These are phyloP conservation scores for Nothobranchius furzeri DNA, from an alignment of 2,113 vertebrate genomes.

Conservation along the genomic window DNA sequence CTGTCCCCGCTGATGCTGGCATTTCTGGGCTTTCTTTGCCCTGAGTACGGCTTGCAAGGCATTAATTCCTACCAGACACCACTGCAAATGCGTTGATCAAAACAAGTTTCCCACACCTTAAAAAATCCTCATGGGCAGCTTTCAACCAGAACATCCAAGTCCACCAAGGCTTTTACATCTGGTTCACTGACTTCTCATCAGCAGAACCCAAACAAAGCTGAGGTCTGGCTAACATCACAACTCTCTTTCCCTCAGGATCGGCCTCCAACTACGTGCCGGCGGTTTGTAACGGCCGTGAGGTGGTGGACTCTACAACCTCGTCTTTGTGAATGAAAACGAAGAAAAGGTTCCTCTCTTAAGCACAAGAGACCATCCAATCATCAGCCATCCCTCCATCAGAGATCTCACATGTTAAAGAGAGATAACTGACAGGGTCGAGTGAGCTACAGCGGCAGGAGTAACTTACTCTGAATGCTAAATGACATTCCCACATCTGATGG, in stretches of 20 bases:
- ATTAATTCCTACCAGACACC: too few species aligned
- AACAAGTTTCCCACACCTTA: not conserved
- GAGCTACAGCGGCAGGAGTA: constrained; percentile 26
- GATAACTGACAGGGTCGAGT: constrained; percentile 33
- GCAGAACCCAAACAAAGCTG: not conserved
- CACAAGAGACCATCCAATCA: constrained; percentile 40
- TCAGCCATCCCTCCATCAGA: constrained; percentile 37
- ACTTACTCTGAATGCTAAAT: constrained; percentile 58
- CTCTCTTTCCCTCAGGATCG: constrained; percentile 75
- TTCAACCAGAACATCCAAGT: not conserved
- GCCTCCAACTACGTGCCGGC: constrained; percentile 88
- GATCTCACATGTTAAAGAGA: constrained; percentile 45
- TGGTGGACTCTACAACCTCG: constrained; percentile 95
- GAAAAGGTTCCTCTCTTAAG: constrained; percentile 25
- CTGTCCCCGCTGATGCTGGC: too few species aligned
- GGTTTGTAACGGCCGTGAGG: constrained; percentile 94
- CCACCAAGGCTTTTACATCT: constrained; percentile 15
- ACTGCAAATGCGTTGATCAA: too few species aligned
- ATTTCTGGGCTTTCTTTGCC: too few species aligned
- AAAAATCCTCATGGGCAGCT: not conserved
- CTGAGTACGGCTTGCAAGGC: too few species aligned
- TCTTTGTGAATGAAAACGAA: constrained; percentile 84
- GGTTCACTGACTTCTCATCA: constrained; percentile 12
- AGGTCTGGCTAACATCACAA: constrained; percentile 3
- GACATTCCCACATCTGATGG: constrained; percentile 40